Evolutionary conservation across 2,113 vertebrate genomes (phyloP).

Genomic region (Carlito syrichta): DNA sequence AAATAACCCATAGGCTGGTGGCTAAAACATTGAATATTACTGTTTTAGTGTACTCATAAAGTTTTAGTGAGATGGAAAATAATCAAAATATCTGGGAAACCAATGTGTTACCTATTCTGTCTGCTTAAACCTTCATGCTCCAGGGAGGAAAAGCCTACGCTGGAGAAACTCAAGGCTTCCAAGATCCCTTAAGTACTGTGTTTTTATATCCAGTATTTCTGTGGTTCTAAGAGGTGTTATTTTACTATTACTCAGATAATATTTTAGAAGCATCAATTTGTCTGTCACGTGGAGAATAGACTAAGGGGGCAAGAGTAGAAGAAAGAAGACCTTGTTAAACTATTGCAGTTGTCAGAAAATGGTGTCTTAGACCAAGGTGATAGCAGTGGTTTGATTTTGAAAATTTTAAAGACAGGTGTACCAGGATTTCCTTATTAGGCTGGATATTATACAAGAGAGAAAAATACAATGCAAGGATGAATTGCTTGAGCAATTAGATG

Average conservation of each 20-base stretch:
- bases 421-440: neutral
- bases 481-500: neutral
- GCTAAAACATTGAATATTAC: neutral
- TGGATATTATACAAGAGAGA: neutral
- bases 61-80: neutral
- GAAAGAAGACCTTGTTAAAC: neutral
- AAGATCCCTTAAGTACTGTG: neutral
- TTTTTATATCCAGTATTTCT: neutral
- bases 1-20: neutral
- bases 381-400: neutral
- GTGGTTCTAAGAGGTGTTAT: neutral
- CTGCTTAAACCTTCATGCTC: neutral
- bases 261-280: neutral
- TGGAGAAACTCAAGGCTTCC: neutral
- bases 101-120: neutral
- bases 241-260: neutral
- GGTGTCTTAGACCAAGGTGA: neutral
- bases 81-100: neutral
- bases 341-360: neutral
- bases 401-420: neutral
- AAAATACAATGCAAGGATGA: neutral
- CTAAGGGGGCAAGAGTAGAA: neutral
- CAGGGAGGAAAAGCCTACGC: neutral
- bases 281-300: neutral
- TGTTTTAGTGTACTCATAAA: neutral